Percentiles rank a stretch among this genome's conserved stretches.
Conservation (phyloP, 1,140 invertebrate genomes). For the Drosophila sp. region DNA sequence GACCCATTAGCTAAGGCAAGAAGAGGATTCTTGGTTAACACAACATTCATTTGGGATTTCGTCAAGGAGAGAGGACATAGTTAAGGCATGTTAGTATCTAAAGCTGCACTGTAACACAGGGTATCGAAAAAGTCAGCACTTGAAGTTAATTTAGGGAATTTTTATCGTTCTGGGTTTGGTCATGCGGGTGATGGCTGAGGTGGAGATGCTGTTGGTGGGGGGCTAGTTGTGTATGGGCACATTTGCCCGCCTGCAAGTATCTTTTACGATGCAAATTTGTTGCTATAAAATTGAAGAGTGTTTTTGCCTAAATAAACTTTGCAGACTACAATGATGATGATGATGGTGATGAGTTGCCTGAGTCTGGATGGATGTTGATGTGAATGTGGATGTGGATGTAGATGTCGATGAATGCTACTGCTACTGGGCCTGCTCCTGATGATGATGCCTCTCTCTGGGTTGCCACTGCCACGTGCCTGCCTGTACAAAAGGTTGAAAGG, state of each 20-base stretch:
- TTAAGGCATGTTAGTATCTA: too few species aligned
- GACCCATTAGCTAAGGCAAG: too few species aligned
- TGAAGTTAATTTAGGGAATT: constrained; percentile 43
- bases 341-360: constrained; percentile 69
- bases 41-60: too few species aligned
- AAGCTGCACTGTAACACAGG: not conserved
- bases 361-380: constrained; percentile 7
- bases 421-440: constrained; percentile 20
- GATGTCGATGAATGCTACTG: constrained; percentile 49
- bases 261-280: constrained; percentile 81
- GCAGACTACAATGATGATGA: constrained; percentile 63
- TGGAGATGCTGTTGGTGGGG: constrained; percentile 11
- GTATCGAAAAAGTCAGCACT: not conserved
- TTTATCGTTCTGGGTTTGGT: constrained; percentile 63
- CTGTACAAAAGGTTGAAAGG: constrained; percentile 74
- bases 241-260: constrained; percentile 49
- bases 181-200: constrained; percentile 12
- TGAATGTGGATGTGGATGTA: constrained; percentile 31
- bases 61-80: too few species aligned
- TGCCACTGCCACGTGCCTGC: constrained; percentile 62
- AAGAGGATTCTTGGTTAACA: too few species aligned
- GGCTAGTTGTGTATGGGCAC: constrained; percentile 40
- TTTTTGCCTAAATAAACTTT: constrained; percentile 78
- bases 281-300: constrained; percentile 81
- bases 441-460: constrained; percentile 45